Conservation (phyloP, 2,797 vertebrate genomes). For the Balearica regulorum region DNA sequence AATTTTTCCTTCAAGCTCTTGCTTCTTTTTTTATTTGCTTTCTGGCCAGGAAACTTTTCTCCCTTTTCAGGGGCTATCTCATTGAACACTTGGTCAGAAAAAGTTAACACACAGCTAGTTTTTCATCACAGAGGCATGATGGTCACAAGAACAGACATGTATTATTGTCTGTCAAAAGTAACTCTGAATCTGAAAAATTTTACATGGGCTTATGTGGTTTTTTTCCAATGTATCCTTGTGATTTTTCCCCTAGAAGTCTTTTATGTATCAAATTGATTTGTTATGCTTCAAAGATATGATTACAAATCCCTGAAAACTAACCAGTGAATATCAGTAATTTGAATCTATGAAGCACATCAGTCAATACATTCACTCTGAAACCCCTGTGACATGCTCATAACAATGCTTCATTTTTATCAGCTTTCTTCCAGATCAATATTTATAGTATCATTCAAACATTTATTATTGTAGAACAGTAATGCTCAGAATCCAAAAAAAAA, state of each 20-base stretch:
- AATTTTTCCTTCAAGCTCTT: not conserved
- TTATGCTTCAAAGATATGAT: slow-evolving; percentile 55
- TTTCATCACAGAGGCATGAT: not conserved
- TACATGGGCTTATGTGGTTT: not conserved
- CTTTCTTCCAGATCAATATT: slow-evolving; percentile 69
- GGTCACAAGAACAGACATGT: not conserved
- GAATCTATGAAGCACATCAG: slow-evolving; percentile 72
- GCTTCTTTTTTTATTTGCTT: not conserved
- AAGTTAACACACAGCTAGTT: not conserved
- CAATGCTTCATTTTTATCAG: slow-evolving; percentile 63
- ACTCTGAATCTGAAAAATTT: not conserved
- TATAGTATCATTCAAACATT: slow-evolving; percentile 64
- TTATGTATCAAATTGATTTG: slow-evolving; percentile 2
- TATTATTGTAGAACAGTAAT: slow-evolving; percentile 17
- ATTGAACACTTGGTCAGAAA: not conserved
- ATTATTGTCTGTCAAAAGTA: not conserved
- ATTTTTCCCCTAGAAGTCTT: not conserved
- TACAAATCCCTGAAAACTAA: slow-evolving; percentile 63
- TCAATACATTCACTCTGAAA: slow-evolving; percentile 69
- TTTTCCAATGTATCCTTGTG: not conserved
- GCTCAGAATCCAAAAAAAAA: not conserved
- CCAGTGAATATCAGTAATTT: slow-evolving; percentile 68
- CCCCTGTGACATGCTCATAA: slow-evolving; percentile 36
- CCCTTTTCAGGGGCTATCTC: not conserved
- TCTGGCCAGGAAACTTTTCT: not conserved